phyloP scores from a whole-genome alignment of 2,888 invertebrate genomes.

The Mimumesa dahlbomi region DNA sequence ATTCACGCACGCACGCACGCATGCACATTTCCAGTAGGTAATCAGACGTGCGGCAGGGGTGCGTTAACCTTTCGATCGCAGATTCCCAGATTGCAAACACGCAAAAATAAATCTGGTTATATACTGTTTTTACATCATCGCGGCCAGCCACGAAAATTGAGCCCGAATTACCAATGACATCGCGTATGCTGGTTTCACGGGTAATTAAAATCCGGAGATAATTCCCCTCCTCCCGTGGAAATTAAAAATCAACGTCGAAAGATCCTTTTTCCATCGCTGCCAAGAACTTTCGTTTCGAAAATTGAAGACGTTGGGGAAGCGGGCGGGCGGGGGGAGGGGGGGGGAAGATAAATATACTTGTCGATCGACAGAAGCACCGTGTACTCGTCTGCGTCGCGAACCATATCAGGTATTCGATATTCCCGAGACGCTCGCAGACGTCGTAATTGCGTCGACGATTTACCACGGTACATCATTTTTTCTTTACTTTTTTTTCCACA shows the following conservation, averaged over 20 bases:
- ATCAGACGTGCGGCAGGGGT: slow-evolving; percentile 59
- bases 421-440: slow-evolving; percentile 23
- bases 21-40: slow-evolving; percentile 60
- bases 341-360: neutral
- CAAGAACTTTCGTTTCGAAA: too few species aligned
- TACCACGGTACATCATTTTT: slow-evolving; percentile 41
- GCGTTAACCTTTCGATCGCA: slow-evolving; percentile 64
- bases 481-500: too few species aligned
- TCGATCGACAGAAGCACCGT: neutral
- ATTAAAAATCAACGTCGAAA: too few species aligned
- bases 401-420: slow-evolving; percentile 25
- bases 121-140: slow-evolving; percentile 46
- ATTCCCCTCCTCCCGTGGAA: too few species aligned
- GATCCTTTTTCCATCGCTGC: too few species aligned
- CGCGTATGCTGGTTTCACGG: neutral
- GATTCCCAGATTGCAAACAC: slow-evolving; percentile 52
- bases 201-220: neutral
- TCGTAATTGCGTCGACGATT: slow-evolving; percentile 51
- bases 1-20: slow-evolving; percentile 55
- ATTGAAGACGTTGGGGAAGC: too few species aligned
- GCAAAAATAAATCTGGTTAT: slow-evolving; percentile 54
- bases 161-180: neutral
- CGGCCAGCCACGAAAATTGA: slow-evolving; percentile 7
- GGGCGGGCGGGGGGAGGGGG: too few species aligned
- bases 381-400: neutral